A percentile compares a stretch with the other conserved stretches of the same genome.
Evolutionary conservation across 2,797 vertebrate genomes (phyloP).

Genomic region (Pangasius sanitwongsei): DNA sequence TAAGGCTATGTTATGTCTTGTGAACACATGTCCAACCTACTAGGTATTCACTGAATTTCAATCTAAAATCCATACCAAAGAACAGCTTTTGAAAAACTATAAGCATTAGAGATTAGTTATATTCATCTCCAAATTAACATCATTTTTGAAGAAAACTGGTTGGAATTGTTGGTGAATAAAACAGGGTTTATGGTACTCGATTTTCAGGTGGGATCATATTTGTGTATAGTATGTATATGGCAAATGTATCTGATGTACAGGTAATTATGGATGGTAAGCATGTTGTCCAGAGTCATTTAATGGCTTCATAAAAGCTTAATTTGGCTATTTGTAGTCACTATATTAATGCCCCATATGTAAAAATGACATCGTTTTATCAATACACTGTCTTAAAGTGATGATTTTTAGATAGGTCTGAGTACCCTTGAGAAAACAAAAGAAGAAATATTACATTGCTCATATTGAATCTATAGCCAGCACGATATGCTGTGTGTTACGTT

Average conservation of each 20-base stretch:
- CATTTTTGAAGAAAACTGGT: slow-evolving; percentile 57
- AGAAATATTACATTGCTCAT: slow-evolving; percentile 61
- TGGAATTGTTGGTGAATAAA: slow-evolving; percentile 62
- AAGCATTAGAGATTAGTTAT: slow-evolving; percentile 65
- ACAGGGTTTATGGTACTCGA: slow-evolving; percentile 70
- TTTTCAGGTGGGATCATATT: slow-evolving; percentile 46
- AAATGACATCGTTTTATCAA: slow-evolving; percentile 79
- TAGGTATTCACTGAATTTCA: slow-evolving; percentile 64
- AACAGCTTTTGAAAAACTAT: slow-evolving; percentile 67
- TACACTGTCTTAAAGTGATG: slow-evolving; percentile 80
- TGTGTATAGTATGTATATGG: slow-evolving; percentile 80
- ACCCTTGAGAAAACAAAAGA: slow-evolving; percentile 74
- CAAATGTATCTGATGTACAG: slow-evolving; percentile 75
- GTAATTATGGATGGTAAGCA: slow-evolving; percentile 78
- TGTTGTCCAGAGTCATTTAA: slow-evolving; percentile 78
- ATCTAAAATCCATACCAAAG: slow-evolving; percentile 82
- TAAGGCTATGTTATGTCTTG: slow-evolving; percentile 52
- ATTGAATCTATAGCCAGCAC: slow-evolving; percentile 74
- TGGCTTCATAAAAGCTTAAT: slow-evolving; percentile 72
- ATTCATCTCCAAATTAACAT: slow-evolving; percentile 63
- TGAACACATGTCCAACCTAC: slow-evolving; percentile 61
- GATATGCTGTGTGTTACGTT: slow-evolving; percentile 82
- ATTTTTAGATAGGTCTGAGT: slow-evolving; percentile 77
- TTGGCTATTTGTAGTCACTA: slow-evolving; percentile 79
- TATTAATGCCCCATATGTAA: slow-evolving; percentile 80